phyloP scores from a whole-genome alignment of 2,888 invertebrate genomes.

The Blera fallax region DNA sequence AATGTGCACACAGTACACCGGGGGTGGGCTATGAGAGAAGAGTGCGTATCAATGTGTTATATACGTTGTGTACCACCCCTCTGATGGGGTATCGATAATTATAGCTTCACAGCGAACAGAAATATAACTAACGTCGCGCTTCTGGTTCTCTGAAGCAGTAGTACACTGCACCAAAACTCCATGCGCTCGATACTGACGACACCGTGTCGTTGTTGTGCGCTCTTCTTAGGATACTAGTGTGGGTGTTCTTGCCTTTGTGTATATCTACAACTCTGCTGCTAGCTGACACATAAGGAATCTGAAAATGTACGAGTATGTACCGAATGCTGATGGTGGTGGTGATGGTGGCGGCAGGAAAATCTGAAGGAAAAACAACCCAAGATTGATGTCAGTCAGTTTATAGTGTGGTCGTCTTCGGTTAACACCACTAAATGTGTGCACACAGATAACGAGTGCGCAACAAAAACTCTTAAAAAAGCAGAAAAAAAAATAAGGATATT shows the following conservation, averaged over 20 bases:
- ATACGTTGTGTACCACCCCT: constrained; percentile 3
- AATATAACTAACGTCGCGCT: constrained; percentile 49
- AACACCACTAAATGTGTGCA: constrained; percentile 69
- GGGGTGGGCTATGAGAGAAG: background rate
- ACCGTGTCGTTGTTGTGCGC: constrained; percentile 55
- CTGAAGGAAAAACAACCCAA: constrained; percentile 69
- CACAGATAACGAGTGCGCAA: constrained; percentile 50
- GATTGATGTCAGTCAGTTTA: constrained; percentile 73
- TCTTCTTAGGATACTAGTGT: constrained; percentile 61
- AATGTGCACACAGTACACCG: background rate
- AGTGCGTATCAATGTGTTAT: constrained; percentile 41
- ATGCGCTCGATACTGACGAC: constrained; percentile 49
- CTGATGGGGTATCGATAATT: constrained; percentile 67
- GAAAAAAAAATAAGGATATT: constrained; percentile 54
- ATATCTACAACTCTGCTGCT: constrained; percentile 49
- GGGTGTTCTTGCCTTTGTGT: constrained; percentile 67
- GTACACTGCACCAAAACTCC: constrained; percentile 57
- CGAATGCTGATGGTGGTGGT: no score
- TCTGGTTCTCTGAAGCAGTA: constrained; percentile 32
- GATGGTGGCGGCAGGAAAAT: constrained; percentile 55
- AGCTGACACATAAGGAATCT: constrained; percentile 50
- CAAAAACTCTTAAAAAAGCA: constrained; percentile 35
- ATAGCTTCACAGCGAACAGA: constrained; percentile 45
- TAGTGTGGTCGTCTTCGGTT: constrained; percentile 72
- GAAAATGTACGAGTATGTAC: constrained; percentile 45